phyloP scores from a whole-genome alignment of 2,113 vertebrate genomes.

The Numenius arquata region DNA sequence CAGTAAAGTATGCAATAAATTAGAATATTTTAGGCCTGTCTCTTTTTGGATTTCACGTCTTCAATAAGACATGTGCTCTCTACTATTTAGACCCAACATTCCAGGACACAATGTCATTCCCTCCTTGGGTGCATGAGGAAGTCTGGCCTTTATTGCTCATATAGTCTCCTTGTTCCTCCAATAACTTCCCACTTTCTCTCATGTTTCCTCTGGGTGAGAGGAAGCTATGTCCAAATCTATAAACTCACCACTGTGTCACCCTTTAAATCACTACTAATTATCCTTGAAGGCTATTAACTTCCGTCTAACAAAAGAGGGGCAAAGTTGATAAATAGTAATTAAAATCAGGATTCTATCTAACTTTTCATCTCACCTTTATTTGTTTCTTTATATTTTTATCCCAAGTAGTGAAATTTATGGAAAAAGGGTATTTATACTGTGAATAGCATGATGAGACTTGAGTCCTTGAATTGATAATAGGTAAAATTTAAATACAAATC shows the following conservation, averaged over 20 bases:
- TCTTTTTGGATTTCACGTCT: not conserved
- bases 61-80: not conserved
- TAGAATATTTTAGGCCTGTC: not conserved
- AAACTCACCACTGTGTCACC: not conserved
- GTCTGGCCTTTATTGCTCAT: not conserved
- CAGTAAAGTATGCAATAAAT: not conserved
- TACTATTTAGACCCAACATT: not conserved
- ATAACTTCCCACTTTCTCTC: not conserved
- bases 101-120: not conserved
- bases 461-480: not conserved
- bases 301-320: not conserved
- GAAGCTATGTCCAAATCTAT: not conserved
- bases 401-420: not conserved
- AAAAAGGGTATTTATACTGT: not conserved
- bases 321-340: not conserved
- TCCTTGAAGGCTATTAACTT: not conserved
- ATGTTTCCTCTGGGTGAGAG: not conserved
- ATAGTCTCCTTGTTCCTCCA: not conserved
- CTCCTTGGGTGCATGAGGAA: not conserved
- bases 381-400: not conserved
- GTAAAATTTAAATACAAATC: not conserved
- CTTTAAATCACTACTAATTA: not conserved
- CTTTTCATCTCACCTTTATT: not conserved
- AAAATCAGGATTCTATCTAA: not conserved
- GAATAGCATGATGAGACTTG: not conserved